Base-by-base conservation (phyloP, 2,888 invertebrate species). In the Rotaria magnacalcarata region DNA sequence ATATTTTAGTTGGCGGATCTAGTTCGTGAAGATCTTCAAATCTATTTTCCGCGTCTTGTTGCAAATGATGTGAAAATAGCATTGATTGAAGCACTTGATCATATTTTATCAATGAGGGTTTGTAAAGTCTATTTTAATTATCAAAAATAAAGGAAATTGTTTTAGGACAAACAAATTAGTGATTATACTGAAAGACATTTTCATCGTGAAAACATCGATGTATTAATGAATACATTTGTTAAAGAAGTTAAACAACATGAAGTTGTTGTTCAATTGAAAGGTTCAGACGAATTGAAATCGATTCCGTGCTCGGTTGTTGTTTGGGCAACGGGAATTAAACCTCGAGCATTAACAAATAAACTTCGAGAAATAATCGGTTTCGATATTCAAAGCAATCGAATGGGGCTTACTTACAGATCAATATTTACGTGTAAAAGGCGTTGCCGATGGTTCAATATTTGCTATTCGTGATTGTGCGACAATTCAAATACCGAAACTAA, bases 401-500 rank as follows among this genome's bases (percentile, higher is more conserved):
- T 80, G 80, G 80, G 80, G 47, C 47, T 91, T 60, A n/a, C 84
- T 91, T 80, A 90, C 90, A 47, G 90, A 91, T 87, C 87, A 87
- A 74, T 88, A 88, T 84, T 88, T 91, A 43, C 87, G 89, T 87
- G 89, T 91, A 16, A 80, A 80, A 80, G 87, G 89, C 50, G 89
- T 89, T 56, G 90, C 90, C 87, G 85, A 60, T 24, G 88, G 88
- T 27, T 88, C 89, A 88, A 88, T 90, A 58, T 91, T 88, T 89
- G 91, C 91, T 27, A 84, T 91, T 7, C 91, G 91, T 27, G 91
- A 91, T 87, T 91, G 91, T 89, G 90, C 91, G 52, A 90, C 90
- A 86, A 89, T 91, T 50, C 87, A 89, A 80, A 88, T 21, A n/a
- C 47, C 80, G n/a, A 80, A 80, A 80, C 24, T 80, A n/a, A n/a